These are phyloP conservation scores for Acleris sparsana DNA, from an alignment of 2,888 invertebrate genomes.

Conservation along the genomic window DNA sequence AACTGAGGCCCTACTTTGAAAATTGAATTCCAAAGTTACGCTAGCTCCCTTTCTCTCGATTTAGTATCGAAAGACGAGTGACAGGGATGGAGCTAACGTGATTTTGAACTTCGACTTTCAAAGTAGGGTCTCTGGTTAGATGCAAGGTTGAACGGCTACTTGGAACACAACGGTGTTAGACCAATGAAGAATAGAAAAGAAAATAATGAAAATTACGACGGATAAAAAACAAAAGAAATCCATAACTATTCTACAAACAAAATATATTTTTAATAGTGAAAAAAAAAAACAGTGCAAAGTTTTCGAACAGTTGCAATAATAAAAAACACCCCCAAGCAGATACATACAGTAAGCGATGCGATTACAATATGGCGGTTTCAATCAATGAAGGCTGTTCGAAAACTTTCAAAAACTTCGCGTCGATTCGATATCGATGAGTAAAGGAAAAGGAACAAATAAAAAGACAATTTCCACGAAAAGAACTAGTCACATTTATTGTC, in stretches of 20 bases:
- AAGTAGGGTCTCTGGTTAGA: not conserved
- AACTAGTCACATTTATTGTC: conserved; percentile 65
- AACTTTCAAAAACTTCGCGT: conserved; percentile 78
- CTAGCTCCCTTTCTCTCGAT: too few relatives aligned
- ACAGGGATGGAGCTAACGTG: too few relatives aligned
- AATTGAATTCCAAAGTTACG: too few relatives aligned
- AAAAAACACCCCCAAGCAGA: conserved; percentile 66
- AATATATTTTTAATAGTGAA: conserved; percentile 1
- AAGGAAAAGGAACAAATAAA: conserved; percentile 69
- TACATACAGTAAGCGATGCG: conserved; percentile 57
- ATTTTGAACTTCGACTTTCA: too few relatives aligned
- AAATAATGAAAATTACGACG: conserved; percentile 33
- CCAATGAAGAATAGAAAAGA: conserved; percentile 10
- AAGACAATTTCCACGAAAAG: conserved; percentile 64
- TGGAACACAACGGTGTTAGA: conserved; percentile 17
- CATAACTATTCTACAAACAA: conserved; percentile 1
- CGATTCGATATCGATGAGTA: conserved; percentile 63
- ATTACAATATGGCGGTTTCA: conserved; percentile 76
- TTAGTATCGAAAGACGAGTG: too few relatives aligned
- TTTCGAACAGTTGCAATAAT: conserved; percentile 83
- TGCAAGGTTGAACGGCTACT: not conserved
- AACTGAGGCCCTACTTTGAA: too few relatives aligned
- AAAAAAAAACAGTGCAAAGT: conserved; percentile 71
- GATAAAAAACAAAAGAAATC: conserved; percentile 18
- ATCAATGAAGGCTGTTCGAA: conserved; percentile 87